phyloP scores from a whole-genome alignment of 1,140 invertebrate genomes.

The Neuroterus valhalla region DNA sequence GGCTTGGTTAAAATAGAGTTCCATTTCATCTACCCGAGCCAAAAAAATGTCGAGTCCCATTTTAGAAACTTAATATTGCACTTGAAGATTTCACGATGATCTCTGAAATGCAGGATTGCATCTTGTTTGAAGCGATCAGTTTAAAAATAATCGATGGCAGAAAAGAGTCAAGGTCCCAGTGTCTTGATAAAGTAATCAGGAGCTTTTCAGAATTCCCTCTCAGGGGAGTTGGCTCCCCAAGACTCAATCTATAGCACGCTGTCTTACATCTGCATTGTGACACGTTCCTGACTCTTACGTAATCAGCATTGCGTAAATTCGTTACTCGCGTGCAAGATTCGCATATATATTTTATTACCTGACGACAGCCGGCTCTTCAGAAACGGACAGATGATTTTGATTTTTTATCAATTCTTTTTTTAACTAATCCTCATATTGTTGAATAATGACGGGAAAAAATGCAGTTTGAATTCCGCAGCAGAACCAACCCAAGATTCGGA shows the following conservation, averaged over 20 bases:
- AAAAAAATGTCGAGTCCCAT: slow-evolving; percentile 19
- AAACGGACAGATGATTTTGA: background rate
- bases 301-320: slow-evolving; percentile 54
- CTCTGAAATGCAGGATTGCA: background rate
- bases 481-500: background rate
- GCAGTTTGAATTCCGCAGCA: too few species aligned
- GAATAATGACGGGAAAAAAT: too few species aligned
- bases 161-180: slow-evolving; percentile 11
- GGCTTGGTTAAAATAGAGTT: slow-evolving; percentile 21
- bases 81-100: slow-evolving; percentile 17
- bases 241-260: slow-evolving; percentile 27
- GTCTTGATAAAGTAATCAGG: slow-evolving; percentile 1
- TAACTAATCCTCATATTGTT: background rate
- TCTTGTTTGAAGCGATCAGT: background rate
- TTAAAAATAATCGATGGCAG: slow-evolving; percentile 4
- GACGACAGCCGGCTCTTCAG: slow-evolving; percentile 43
- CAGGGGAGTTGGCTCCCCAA: background rate
- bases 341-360: slow-evolving; percentile 39
- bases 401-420: background rate
- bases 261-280: slow-evolving; percentile 41
- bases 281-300: slow-evolving; percentile 51
- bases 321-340: slow-evolving; percentile 47
- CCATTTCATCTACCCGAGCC: slow-evolving; percentile 5
- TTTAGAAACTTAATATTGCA: background rate
- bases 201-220: background rate